A percentile compares a stretch with the other conserved stretches of the same genome.
phyloP scores from a whole-genome alignment of 1,140 invertebrate species.

The Trypoxylus dichotomus region DNA sequence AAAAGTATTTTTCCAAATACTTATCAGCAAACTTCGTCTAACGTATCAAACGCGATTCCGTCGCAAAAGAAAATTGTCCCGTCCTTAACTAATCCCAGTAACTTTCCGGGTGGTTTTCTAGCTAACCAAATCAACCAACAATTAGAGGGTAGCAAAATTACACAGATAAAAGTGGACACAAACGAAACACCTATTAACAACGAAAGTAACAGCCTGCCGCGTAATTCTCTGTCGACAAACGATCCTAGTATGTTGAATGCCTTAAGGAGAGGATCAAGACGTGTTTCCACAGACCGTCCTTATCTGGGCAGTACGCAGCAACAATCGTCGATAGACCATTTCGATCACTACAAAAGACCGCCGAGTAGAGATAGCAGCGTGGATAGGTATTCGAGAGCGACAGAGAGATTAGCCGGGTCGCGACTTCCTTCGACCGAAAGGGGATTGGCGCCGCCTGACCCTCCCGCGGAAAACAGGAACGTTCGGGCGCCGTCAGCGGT shows the following conservation, averaged over 20 bases:
- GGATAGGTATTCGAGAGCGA: constrained; percentile 70
- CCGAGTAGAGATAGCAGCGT: constrained; percentile 86
- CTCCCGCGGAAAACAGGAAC: constrained; percentile 52
- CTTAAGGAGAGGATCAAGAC: constrained; percentile 55
- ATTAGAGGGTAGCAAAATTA: background rate
- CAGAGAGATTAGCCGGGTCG: constrained; percentile 61
- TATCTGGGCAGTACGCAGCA: constrained; percentile 55
- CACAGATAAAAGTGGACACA: background rate
- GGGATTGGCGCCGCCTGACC: constrained; percentile 52
- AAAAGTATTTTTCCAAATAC: background rate
- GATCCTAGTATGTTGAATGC: constrained; percentile 36
- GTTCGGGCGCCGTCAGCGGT: constrained; percentile 47
- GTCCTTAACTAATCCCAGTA: constrained; percentile 1
- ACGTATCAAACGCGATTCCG: background rate
- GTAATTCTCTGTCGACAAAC: constrained; percentile 45
- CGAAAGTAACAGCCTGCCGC: constrained; percentile 21
- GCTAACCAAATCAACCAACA: constrained; percentile 3
- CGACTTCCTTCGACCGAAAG: constrained; percentile 77
- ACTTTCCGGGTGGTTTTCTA: background rate
- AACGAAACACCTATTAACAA: constrained; percentile 26
- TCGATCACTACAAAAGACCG: constrained; percentile 92
- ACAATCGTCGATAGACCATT: constrained; percentile 67
- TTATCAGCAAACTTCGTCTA: background rate
- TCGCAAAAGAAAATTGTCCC: constrained; percentile 8
- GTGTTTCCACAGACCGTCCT: constrained; percentile 56